Evolutionary conservation across 2,888 invertebrate genomes (phyloP).

Genomic region (Schizotus pectinicornis): DNA sequence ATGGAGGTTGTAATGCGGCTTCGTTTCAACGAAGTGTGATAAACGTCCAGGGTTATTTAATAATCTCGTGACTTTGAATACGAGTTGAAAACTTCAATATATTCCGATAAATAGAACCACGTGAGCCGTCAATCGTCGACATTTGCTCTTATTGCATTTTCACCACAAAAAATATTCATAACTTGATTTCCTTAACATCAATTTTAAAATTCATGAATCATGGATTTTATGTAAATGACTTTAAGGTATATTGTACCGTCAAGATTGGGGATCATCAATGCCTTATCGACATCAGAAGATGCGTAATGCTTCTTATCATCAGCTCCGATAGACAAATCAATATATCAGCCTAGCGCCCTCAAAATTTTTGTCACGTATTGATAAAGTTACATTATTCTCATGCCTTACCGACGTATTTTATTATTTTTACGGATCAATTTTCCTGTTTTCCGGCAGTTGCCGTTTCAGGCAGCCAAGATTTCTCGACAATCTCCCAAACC

Average conservation of each 20-base stretch:
- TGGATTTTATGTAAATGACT: conserved; percentile 38
- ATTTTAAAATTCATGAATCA: conserved; percentile 39
- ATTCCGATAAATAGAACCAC: conserved; percentile 19
- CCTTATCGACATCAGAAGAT: conserved; percentile 33
- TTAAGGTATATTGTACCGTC: conserved; percentile 34
- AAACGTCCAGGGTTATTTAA: conserved; percentile 19
- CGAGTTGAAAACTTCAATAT: conserved; percentile 16
- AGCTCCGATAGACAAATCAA: conserved; percentile 34
- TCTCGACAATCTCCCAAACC: too few species aligned
- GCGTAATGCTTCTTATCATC: conserved; percentile 32
- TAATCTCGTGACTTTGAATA: conserved; percentile 5
- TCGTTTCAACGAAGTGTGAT: conserved; percentile 16
- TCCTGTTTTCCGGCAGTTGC: conserved; percentile 22
- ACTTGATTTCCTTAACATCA: conserved; percentile 33
- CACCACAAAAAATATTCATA: conserved; percentile 34
- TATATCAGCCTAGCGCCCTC: conserved; percentile 29
- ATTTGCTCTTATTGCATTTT: conserved; percentile 34
- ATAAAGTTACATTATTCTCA: conserved; percentile 35
- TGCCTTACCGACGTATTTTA: conserved; percentile 23
- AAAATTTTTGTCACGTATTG: conserved; percentile 35
- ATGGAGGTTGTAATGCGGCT: conserved; percentile 12
- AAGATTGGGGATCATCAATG: conserved; percentile 33
- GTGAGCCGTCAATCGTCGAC: conserved; percentile 25
- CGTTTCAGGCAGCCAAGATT: conserved; percentile 1
- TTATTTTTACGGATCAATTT: conserved; percentile 28